A percentile compares a stretch with the other conserved stretches of the same genome.
These are phyloP conservation scores for Drosophila tristis DNA, from an alignment of 1,140 invertebrate genomes.

Conservation along the genomic window DNA sequence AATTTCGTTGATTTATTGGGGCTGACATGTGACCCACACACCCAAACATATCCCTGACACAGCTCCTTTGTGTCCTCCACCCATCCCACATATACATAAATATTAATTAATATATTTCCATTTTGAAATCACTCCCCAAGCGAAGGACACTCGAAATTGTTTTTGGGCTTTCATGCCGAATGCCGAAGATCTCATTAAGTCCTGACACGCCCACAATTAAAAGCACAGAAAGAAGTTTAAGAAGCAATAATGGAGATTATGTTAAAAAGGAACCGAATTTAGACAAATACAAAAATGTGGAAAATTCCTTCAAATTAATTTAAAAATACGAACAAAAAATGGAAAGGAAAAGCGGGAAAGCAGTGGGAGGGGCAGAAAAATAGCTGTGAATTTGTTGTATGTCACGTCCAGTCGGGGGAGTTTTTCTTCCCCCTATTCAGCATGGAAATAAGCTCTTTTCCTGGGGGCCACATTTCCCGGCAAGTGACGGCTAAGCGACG, in stretches of 20 bases:
- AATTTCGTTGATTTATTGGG: slow-evolving; percentile 61
- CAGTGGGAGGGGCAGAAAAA: slow-evolving; percentile 11
- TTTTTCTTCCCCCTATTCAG: slow-evolving; percentile 17
- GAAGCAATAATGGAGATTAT: slow-evolving; percentile 52
- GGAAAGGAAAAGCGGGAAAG: neutral
- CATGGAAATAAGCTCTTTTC: slow-evolving; percentile 29
- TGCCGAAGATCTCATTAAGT: slow-evolving; percentile 55
- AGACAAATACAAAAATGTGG: slow-evolving; percentile 7
- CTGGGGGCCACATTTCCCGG: slow-evolving; percentile 17
- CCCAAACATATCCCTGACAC: neutral
- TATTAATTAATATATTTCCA: slow-evolving; percentile 44
- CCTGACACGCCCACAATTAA: slow-evolving; percentile 67
- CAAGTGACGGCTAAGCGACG: slow-evolving; percentile 43
- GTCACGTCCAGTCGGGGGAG: slow-evolving; percentile 57
- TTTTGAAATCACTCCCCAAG: slow-evolving; percentile 46
- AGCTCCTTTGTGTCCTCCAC: neutral
- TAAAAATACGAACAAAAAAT: slow-evolving; percentile 44
- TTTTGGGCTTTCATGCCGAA: slow-evolving; percentile 10
- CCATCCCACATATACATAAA: slow-evolving; percentile 15
- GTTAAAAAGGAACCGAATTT: slow-evolving; percentile 36
- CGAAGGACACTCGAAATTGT: slow-evolving; percentile 22
- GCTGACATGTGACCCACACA: slow-evolving; percentile 40
- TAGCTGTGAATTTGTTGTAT: slow-evolving; percentile 63
- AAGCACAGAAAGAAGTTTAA: slow-evolving; percentile 39
- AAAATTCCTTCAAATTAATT: slow-evolving; percentile 65